These are phyloP conservation scores for Capreolus pygargus DNA, from an alignment of 2,113 vertebrate genomes.

Conservation along the genomic window DNA sequence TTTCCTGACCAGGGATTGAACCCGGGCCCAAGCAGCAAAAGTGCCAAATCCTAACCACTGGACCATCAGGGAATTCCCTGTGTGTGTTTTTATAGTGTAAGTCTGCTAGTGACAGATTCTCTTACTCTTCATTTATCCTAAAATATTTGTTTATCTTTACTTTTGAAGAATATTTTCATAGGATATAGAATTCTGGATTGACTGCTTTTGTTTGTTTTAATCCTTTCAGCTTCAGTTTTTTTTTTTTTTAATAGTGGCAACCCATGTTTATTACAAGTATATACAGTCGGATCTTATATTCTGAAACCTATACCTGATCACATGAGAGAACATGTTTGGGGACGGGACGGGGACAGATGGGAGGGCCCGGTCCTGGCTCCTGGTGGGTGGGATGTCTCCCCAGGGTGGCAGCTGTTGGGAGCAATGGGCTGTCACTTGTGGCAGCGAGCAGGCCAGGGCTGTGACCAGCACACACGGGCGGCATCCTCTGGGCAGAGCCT, in stretches of 20 bases:
- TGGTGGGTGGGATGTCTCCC: slow-evolving; percentile 33
- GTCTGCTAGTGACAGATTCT: background rate
- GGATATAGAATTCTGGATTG: background rate
- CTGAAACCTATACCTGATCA: slow-evolving; percentile 83
- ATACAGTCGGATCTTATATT: slow-evolving; percentile 84
- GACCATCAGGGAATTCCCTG: background rate
- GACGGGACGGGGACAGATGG: slow-evolving; percentile 67
- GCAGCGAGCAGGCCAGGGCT: background rate
- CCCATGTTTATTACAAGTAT: slow-evolving; percentile 92
- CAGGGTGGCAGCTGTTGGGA: slow-evolving; percentile 30
- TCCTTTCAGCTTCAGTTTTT: background rate
- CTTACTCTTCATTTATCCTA: background rate
- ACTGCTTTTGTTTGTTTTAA: background rate
- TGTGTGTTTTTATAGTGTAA: background rate
- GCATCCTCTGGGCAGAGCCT: background rate
- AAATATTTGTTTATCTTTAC: background rate
- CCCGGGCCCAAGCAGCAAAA: background rate
- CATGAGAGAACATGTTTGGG: slow-evolving; percentile 65
- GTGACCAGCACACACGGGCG: background rate
- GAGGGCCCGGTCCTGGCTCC: slow-evolving; percentile 68
- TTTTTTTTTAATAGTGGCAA: slow-evolving; percentile 78
- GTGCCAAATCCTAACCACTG: background rate
- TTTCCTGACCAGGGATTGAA: background rate
- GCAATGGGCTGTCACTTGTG: background rate
- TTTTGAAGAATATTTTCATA: background rate